Evolutionary conservation across 1,140 invertebrate species (phyloP).

Genomic region (Drosophila teissieri): DNA sequence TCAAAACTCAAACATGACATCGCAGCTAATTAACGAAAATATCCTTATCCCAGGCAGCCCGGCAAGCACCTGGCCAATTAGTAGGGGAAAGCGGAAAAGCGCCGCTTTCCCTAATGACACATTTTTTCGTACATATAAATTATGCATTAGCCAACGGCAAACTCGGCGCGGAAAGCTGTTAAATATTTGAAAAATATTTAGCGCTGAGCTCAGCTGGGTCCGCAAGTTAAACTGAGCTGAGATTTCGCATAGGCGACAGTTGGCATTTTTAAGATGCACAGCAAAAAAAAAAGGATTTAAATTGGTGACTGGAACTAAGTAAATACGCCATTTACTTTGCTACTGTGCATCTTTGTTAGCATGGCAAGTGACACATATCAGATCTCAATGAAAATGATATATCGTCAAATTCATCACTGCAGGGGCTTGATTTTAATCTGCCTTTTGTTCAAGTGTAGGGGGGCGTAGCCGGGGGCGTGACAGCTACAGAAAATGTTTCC

Average conservation of each 20-base stretch:
- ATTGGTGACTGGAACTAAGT: not conserved
- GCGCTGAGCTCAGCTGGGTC: constrained; percentile 47
- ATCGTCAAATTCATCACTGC: not conserved
- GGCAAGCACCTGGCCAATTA: constrained; percentile 72
- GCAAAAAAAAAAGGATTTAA: not conserved
- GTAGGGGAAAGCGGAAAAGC: constrained; percentile 40
- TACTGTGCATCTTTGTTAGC: too few relatives aligned
- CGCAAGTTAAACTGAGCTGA: constrained; percentile 23
- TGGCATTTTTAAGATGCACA: constrained; percentile 14
- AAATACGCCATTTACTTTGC: too few relatives aligned
- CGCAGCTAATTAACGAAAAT: constrained; percentile 77
- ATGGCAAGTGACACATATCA: not conserved
- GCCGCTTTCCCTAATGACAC: constrained; percentile 64
- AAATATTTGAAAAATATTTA: constrained; percentile 80
- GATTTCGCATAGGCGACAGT: constrained; percentile 40
- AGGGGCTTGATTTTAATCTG: not conserved
- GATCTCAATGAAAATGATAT: not conserved
- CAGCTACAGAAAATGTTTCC: constrained; percentile 61
- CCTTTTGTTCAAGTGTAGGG: not conserved
- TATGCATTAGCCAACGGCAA: constrained; percentile 64
- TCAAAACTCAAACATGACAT: constrained; percentile 65
- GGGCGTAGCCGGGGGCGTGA: constrained; percentile 22
- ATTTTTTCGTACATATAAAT: constrained; percentile 75
- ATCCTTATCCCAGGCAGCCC: constrained; percentile 29
- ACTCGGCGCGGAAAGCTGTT: constrained; percentile 46